phyloP scores from a whole-genome alignment of 2,113 vertebrate genomes.

The Aspiorhynchus laticeps region DNA sequence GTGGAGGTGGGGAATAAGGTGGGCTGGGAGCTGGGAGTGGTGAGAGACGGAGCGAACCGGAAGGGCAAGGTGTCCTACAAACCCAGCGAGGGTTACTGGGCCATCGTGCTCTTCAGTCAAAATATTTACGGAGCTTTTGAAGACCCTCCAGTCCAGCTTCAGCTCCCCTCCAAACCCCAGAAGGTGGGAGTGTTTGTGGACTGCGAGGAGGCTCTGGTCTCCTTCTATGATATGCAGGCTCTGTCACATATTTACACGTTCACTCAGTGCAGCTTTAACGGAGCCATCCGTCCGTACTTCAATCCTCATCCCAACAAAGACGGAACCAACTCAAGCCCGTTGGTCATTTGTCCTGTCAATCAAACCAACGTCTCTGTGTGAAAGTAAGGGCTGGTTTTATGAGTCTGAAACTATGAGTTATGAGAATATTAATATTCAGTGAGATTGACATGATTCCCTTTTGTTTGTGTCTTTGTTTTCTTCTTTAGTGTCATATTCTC shows the following conservation, averaged over 20 bases:
- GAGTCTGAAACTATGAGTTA: neutral
- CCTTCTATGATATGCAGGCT: constrained; percentile 78
- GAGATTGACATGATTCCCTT: neutral
- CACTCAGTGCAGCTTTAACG: constrained; percentile 71
- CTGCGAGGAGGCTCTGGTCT: constrained; percentile 75
- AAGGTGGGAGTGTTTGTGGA: constrained; percentile 83
- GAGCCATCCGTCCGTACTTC: constrained; percentile 78
- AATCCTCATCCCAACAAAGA: constrained; percentile 62
- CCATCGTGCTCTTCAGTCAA: constrained; percentile 61
- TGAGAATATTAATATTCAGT: neutral
- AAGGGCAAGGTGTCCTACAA: constrained; percentile 61
- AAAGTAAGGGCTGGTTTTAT: neutral
- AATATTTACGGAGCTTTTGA: constrained; percentile 62
- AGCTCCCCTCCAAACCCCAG: constrained; percentile 65
- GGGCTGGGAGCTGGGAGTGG: constrained; percentile 72
- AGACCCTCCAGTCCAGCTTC: constrained; percentile 56
- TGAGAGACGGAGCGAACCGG: constrained; percentile 56
- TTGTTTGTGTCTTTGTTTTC: neutral
- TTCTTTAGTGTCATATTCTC: neutral
- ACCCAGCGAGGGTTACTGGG: constrained; percentile 71
- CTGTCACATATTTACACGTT: constrained; percentile 78
- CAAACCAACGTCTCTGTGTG: neutral
- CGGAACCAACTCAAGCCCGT: constrained; percentile 53
- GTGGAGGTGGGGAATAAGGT: constrained; percentile 68
- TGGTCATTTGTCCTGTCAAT: constrained; percentile 62